Evolutionary conservation across 1,140 invertebrate genomes (phyloP).

Genomic region (Hormaphis cornu): DNA sequence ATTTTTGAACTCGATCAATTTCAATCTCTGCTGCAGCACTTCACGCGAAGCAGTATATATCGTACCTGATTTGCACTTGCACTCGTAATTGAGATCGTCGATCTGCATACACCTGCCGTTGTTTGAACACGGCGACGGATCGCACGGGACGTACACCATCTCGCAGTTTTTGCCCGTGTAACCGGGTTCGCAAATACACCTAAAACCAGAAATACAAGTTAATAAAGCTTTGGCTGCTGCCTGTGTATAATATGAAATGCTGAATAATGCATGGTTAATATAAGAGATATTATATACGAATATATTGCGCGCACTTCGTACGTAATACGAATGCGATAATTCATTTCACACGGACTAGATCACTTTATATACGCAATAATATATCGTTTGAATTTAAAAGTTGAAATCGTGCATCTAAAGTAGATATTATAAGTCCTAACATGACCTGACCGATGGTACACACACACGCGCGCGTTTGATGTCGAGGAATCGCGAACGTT

Average conservation of each 20-base stretch:
- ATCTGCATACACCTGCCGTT: conserved; percentile 69
- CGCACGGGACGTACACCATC: conserved; percentile 78
- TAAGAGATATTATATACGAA: background rate
- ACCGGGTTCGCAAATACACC: conserved; percentile 77
- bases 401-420: no score
- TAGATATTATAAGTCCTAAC: no score
- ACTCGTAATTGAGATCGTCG: conserved; percentile 70
- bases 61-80: conserved; percentile 78
- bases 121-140: conserved; percentile 81
- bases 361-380: background rate
- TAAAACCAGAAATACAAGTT: conserved; percentile 45
- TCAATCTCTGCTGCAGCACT: no score
- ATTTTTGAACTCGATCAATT: no score
- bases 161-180: conserved; percentile 86
- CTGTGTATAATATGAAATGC: no score
- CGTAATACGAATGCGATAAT: background rate
- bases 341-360: background rate
- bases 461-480: no score
- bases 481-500: no score
- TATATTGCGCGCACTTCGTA: background rate
- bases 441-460: no score
- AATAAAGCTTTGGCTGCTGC: background rate
- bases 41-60: no score
- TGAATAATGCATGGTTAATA: no score
- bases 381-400: no score